Evolutionary conservation across 1,140 invertebrate species (phyloP).

Genomic region (Oncopodura yosiiana): DNA sequence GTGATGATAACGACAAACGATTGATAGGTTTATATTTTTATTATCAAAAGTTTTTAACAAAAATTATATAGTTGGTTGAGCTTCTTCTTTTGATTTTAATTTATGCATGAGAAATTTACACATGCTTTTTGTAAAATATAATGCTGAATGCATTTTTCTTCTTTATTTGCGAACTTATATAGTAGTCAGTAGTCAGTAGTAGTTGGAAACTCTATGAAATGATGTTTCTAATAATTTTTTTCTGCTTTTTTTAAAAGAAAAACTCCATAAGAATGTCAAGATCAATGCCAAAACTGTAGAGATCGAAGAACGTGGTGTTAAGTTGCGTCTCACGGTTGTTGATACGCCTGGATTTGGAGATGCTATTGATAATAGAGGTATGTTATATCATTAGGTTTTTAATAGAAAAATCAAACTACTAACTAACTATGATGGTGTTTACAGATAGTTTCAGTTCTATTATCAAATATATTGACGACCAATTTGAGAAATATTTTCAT

Average conservation of each 20-base stretch:
- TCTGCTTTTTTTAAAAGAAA: conserved; percentile 57
- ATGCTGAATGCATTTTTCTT: too few species aligned
- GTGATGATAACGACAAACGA: conserved; percentile 9
- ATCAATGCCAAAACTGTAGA: conserved; percentile 85
- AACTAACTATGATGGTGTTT: conserved; percentile 37
- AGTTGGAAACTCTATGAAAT: too few species aligned
- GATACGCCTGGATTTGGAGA: conserved; percentile 98
- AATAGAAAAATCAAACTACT: background rate
- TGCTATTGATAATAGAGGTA: conserved; percentile 86
- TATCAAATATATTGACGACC: conserved; percentile 86
- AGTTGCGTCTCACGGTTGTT: conserved; percentile 77
- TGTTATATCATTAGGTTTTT: background rate
- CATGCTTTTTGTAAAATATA: too few species aligned
- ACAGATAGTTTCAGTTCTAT: conserved; percentile 76
- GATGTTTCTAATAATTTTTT: background rate
- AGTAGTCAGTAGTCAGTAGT: too few species aligned
- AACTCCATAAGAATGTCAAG: conserved; percentile 78
- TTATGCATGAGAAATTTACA: too few species aligned
- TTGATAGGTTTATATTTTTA: conserved; percentile 19
- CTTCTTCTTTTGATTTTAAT: too few species aligned
- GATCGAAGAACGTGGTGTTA: conserved; percentile 85
- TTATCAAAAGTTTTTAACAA: background rate
- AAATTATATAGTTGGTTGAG: too few species aligned
- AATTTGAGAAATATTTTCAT: conserved; percentile 80
- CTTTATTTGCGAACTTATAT: too few species aligned